Evolutionary conservation across 2,113 vertebrate species (phyloP), one percentile per base, ranked within the genome.

Genomic region (Hucho hucho): DNA sequence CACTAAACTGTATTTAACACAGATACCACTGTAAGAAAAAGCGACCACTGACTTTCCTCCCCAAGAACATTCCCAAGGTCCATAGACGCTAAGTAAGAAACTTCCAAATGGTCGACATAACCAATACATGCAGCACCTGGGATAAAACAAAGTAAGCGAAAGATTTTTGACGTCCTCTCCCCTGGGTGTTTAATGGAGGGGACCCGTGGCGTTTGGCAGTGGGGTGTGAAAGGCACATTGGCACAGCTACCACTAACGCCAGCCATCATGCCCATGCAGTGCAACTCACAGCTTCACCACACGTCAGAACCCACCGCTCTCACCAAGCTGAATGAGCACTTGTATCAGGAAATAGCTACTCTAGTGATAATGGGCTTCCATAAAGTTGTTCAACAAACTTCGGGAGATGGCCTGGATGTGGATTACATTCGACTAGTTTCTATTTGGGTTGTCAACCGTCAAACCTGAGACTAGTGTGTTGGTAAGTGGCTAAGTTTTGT

Each of bases 191-290:
- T 70, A 70, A 70, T 70, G 7, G 47, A 20, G 18, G 69, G 1
- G 37, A 11, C 9, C 37, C 37, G 16, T 56, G 53, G 43, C 6
- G 22, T 49, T 56, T 24, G 70, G 70, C 22, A n/a, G 9, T 24
- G 46, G 43, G 13, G 13, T 26, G 43, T 69, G 70, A 59, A 59
- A 72, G 53, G 70, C 49, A 72, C 70, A 47, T 69, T 69, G 46
- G n/a, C 68, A 18, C 14, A 53, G 20, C 46, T 43, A 22, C 22
- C 25, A 24, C 24, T 16, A 24, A 29, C 4, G 16, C n/a, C 59
- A 47, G 70, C 61, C 26, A n/a, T 26, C 13, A 26, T 25, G 25
- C 13, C 22, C 24, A 11, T 20, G n/a, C 9, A 11, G 25, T 64
- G 25, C 24, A 18, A 28, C 63, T 26, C 63, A 12, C 32, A 32